These are phyloP conservation scores for Agrochola lota DNA, from an alignment of 2,888 invertebrate species.

Conservation along the genomic window DNA sequence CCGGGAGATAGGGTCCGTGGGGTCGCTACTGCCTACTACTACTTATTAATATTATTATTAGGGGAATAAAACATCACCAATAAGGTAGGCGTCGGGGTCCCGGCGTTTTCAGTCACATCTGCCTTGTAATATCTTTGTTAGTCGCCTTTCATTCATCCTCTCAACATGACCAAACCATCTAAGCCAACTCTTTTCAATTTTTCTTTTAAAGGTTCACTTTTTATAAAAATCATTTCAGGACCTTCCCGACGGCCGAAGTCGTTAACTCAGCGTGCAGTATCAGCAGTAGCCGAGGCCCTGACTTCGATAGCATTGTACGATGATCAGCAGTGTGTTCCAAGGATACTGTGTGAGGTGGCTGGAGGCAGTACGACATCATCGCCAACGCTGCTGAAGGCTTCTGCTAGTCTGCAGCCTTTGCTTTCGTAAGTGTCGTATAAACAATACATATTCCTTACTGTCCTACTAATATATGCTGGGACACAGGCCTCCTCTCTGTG, in stretches of 20 bases:
- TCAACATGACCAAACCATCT: too few relatives aligned
- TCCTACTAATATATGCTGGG: neutral
- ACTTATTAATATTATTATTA: too few relatives aligned
- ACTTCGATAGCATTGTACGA: constrained; percentile 91
- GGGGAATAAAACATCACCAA: too few relatives aligned
- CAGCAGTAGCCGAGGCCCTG: constrained; percentile 82
- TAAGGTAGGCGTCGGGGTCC: too few relatives aligned
- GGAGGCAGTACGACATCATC: constrained; percentile 83
- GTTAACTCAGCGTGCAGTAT: constrained; percentile 79
- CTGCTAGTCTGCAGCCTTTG: constrained; percentile 89
- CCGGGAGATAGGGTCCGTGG: too few relatives aligned
- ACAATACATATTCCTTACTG: neutral
- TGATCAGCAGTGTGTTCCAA: constrained; percentile 94
- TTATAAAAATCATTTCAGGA: constrained; percentile 64
- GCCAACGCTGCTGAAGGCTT: constrained; percentile 78
- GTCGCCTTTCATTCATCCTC: too few relatives aligned
- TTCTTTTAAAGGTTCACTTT: neutral
- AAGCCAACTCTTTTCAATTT: too few relatives aligned
- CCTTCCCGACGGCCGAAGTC: constrained; percentile 75
- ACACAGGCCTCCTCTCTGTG: too few relatives aligned
- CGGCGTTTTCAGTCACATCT: too few relatives aligned
- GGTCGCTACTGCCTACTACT: too few relatives aligned
- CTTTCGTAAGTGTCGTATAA: constrained; percentile 89
- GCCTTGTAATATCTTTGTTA: too few relatives aligned
- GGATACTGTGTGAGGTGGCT: constrained; percentile 94